Evolutionary conservation across 2,797 vertebrate genomes (phyloP), one percentile per base, ranked within the genome.

Genomic region (Hybognathus amarus): DNA sequence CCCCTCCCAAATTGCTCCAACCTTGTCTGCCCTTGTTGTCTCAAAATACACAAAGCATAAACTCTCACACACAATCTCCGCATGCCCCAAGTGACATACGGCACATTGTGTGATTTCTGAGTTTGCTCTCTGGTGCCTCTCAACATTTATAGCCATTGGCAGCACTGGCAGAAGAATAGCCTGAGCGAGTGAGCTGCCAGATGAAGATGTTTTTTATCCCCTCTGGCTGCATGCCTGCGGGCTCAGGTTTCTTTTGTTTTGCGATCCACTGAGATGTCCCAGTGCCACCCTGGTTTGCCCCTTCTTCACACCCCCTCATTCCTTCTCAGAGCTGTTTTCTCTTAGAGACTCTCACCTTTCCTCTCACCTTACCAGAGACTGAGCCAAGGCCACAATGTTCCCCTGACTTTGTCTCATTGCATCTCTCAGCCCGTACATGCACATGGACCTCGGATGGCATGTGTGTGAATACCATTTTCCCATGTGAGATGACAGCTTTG

Each of bases 131-230:
- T 91, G 90, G 93, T 94, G 94, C 92, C 92, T 92, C 89, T 95
- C 89, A 95, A 93, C 94, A 92, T 95, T 96, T 96, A 94, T 95
- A 95, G 94, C 93, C 91, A 93, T 94, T 95, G 93, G 93, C 94
- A 92, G 94, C 93, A 92, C 90, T 59, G 77, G 89, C 85, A 90
- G 90, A 27, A 75, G 70, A 80, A 64, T 33, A 42, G 80, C 78
- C 79, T 24, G 85, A 89, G 83, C 66, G 82, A 86, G 66, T 50
- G 82, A 47, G 89, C 88, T 93, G 93, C 93, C 94, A 93, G 94
- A 95, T 94, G 94, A 94, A 90, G 94, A 93, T 93, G 92, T 92
- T 92, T 92, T 92, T 92, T 94, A 92, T 93, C 91, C 59, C 89
- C 90, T 89, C 90, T 94, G 95, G 95, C 94, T 85, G 83, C 88